A percentile compares a stretch with the other conserved stretches of the same genome.
phyloP scores from a whole-genome alignment of 2,797 vertebrate genomes.

The Poeciliopsis gracilis region DNA sequence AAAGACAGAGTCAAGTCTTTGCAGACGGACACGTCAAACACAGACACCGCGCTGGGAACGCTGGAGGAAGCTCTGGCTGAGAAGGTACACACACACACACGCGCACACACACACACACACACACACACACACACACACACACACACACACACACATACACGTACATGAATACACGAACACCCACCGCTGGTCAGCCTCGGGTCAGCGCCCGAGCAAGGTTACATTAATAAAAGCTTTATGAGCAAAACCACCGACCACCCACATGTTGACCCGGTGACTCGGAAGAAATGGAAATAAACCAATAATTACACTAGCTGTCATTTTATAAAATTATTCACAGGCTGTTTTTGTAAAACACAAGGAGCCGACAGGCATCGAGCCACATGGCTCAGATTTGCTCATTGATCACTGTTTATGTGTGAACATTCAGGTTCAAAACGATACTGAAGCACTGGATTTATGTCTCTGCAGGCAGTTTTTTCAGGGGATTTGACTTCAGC shows the following conservation, averaged over 20 bases:
- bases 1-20: slow-evolving; percentile 95
- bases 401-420: slow-evolving; percentile 10
- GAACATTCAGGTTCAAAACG: slow-evolving; percentile 14
- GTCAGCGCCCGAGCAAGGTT: slow-evolving; percentile 57
- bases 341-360: slow-evolving; percentile 41
- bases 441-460: slow-evolving; percentile 14
- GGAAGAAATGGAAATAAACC: slow-evolving; percentile 58
- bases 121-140: slow-evolving; percentile 27
- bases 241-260: slow-evolving; percentile 62
- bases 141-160: slow-evolving; percentile 23
- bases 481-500: slow-evolving; percentile 33
- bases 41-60: slow-evolving; percentile 94
- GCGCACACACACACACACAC: slow-evolving; percentile 12
- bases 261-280: slow-evolving; percentile 49
- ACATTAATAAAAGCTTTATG: slow-evolving; percentile 60
- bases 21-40: slow-evolving; percentile 95
- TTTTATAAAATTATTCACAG: slow-evolving; percentile 55
- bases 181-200: slow-evolving; percentile 43
- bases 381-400: slow-evolving; percentile 13
- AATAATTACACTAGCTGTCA: slow-evolving; percentile 64
- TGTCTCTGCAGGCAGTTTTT: slow-evolving; percentile 16
- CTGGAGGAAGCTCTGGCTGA: slow-evolving; percentile 95
- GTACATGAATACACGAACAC: not conserved
- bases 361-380: slow-evolving; percentile 10
- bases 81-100: slow-evolving; percentile 80